phyloP scores from a whole-genome alignment of 2,113 vertebrate genomes.

The Motacilla alba region DNA sequence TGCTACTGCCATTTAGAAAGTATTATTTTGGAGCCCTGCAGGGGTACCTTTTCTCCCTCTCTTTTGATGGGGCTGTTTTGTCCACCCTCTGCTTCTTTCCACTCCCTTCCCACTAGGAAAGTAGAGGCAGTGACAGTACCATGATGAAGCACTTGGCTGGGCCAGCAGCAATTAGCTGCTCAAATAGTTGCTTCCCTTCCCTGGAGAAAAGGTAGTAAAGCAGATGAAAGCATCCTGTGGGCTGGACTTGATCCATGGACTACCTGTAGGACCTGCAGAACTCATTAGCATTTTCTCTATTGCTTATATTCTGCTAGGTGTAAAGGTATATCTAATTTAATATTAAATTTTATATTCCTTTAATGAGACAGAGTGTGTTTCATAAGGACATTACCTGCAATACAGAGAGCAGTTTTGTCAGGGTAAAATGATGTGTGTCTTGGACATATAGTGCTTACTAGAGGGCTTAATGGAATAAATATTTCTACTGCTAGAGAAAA shows the following conservation, averaged over 20 bases:
- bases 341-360: slow-evolving; percentile 31
- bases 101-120: not conserved
- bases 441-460: not conserved
- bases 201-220: not conserved
- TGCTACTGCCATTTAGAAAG: not conserved
- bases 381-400: not conserved
- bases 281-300: not conserved
- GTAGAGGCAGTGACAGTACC: not conserved
- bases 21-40: not conserved
- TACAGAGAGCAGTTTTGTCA: not conserved
- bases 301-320: not conserved
- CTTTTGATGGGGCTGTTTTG: not conserved
- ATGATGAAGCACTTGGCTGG: not conserved
- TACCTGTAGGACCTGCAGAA: slow-evolving; percentile 19
- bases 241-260: not conserved
- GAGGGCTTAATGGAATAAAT: not conserved
- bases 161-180: not conserved
- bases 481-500: not conserved
- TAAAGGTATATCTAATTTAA: slow-evolving; percentile 21
- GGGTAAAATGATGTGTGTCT: not conserved
- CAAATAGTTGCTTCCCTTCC: not conserved
- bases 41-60: not conserved
- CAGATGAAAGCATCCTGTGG: not conserved
- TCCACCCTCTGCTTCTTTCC: not conserved
- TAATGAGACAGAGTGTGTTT: slow-evolving; percentile 14